Base-by-base conservation (phyloP, 2,797 vertebrate species). In the Poeciliopsis paucimaculata region DNA sequence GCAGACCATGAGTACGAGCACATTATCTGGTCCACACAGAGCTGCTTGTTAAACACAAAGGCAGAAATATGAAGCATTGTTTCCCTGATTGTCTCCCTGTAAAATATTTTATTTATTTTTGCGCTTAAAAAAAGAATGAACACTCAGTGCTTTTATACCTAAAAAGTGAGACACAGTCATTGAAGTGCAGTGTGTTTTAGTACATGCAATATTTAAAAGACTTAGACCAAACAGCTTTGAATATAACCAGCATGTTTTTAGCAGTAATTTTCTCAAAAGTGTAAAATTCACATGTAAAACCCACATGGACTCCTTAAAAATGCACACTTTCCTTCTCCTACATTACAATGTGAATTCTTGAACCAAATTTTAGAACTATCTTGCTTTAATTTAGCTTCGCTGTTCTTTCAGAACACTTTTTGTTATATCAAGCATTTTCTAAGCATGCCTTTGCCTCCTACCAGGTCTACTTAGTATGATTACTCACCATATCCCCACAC, bases 11-110 rank as follows among this genome's bases (percentile, higher is more conserved):
- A 90, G 91, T 74, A 90, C 85, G 77, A 84, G 70, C 88, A 84
- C 91, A 91, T 92, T 95, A 95, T 95, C 94, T 93, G 91, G 86
- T 93, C 88, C 91, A 93, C 92, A 93, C 94, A 95, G 94, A 87
- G 89, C 88, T 86, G 87, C 93, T 94, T 92, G 92, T 95, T 94
- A 96, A 97, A 95, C 87, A 95, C 91, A 93, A 91, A 87, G 91
- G 77, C 87, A 92, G 89, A 92, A 93, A 93, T 92, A 94, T 94
- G 91, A 93, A 90, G 88, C 88, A 92, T 94, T 92, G 91, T 93
- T 93, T 95, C 87, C 88, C 79, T 31, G 70, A 55, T 77, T 89
- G 90, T 88, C 86, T 85, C 85, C 87, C 68, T 73, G 75, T 85
- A 85, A 91, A 83, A 91, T 82, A 90, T 84, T 84, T 11, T 78